A percentile compares a stretch with the other conserved stretches of the same genome.
phyloP scores from a whole-genome alignment of 2,113 vertebrate species.

The Callospermophilus lateralis region DNA sequence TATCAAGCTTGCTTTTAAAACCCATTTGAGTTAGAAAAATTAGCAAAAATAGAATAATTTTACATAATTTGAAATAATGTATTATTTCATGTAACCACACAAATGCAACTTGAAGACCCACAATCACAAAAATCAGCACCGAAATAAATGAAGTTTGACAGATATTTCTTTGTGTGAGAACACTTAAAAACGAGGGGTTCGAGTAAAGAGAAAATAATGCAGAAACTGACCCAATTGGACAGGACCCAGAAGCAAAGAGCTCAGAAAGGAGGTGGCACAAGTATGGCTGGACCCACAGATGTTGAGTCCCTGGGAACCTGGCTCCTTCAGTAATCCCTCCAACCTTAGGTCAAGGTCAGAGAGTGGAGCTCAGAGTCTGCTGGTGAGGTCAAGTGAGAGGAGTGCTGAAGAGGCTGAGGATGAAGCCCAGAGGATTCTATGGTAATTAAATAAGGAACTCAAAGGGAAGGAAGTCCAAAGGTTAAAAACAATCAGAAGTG shows the following conservation, averaged over 20 bases:
- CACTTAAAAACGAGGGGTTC: neutral
- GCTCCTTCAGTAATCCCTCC: neutral
- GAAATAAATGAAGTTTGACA: neutral
- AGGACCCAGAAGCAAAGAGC: neutral
- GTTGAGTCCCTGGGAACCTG: neutral
- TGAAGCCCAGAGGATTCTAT: neutral
- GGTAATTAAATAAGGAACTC: constrained; percentile 6
- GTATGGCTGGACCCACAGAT: neutral
- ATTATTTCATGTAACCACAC: neutral
- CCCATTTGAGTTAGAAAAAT: neutral
- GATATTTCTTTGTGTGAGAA: neutral
- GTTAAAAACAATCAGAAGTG: neutral
- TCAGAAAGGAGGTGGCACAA: neutral
- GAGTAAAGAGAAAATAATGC: neutral
- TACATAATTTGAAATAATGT: neutral
- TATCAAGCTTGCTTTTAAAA: neutral
- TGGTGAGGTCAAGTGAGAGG: neutral
- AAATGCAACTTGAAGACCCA: neutral
- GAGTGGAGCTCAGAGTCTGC: neutral
- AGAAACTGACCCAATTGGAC: neutral
- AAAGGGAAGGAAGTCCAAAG: constrained; percentile 17
- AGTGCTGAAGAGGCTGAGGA: neutral
- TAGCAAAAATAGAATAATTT: neutral
- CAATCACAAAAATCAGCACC: neutral
- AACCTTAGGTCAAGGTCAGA: neutral